phyloP scores from a whole-genome alignment of 2,113 vertebrate genomes.

The Catagonus wagneri region DNA sequence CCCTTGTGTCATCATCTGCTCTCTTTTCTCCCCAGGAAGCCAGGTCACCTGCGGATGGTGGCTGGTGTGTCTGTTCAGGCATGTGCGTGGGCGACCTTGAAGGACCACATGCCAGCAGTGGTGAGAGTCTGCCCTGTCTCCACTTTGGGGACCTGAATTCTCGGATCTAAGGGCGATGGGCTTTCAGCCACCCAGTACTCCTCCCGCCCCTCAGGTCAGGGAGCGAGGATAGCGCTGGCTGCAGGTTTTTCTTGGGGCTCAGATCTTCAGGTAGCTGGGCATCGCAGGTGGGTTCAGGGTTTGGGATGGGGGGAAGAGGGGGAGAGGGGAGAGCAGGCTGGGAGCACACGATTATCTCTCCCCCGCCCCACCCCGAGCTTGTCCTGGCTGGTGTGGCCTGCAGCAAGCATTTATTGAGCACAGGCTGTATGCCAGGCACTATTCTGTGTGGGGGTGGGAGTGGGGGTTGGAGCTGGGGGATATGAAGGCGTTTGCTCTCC shows the following conservation, averaged over 20 bases:
- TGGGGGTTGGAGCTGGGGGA: not conserved
- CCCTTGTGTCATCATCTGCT: rapidly evolving
- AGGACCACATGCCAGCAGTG: rapidly evolving
- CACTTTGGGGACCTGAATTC: not conserved
- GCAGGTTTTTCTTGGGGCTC: not conserved
- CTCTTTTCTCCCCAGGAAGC: rapidly evolving
- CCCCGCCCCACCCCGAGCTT: rapidly evolving
- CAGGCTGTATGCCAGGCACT: not conserved
- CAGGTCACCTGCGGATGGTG: rapidly evolving
- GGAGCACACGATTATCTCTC: rapidly evolving
- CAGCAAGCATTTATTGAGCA: not conserved
- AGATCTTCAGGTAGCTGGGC: not conserved
- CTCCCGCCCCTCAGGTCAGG: not conserved
- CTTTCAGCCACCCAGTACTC: not conserved
- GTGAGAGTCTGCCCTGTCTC: not conserved
- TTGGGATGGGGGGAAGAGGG: no score
- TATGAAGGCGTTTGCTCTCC: not conserved
- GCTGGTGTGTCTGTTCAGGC: rapidly evolving
- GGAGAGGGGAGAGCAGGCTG: not conserved
- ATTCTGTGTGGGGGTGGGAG: not conserved
- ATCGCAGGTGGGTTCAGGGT: not conserved
- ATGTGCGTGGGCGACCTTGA: not conserved
- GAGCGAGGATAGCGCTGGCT: not conserved
- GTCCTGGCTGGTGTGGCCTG: not conserved
- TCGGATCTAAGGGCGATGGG: not conserved